These are phyloP conservation scores for Uria aalge DNA, from an alignment of 2,113 vertebrate genomes.

Conservation along the genomic window DNA sequence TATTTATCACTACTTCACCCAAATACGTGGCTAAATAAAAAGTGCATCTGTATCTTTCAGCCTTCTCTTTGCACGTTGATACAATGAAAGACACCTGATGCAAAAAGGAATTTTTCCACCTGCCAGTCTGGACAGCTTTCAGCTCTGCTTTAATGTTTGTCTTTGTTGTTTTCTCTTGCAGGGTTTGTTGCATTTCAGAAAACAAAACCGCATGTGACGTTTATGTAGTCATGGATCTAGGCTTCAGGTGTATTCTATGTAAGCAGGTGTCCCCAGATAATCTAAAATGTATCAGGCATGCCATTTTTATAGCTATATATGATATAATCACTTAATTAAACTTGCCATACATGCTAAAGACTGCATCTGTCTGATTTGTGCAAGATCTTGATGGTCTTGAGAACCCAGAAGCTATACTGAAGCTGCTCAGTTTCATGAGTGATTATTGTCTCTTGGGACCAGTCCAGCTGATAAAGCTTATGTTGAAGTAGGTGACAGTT, in stretches of 20 bases:
- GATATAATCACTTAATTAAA: background rate
- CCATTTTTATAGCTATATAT: background rate
- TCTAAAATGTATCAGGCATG: background rate
- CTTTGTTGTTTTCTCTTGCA: background rate
- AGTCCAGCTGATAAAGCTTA: background rate
- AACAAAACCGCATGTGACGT: background rate
- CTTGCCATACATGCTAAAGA: background rate
- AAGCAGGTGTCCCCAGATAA: background rate
- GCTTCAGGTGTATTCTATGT: background rate
- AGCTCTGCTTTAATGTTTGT: background rate
- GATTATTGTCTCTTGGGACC: background rate
- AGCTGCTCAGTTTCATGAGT: background rate
- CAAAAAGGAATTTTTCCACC: background rate
- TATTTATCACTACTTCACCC: background rate
- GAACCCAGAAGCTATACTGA: background rate
- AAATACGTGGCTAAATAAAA: background rate
- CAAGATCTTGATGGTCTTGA: background rate
- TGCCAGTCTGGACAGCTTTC: background rate
- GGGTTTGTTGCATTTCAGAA: background rate
- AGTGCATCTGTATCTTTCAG: background rate
- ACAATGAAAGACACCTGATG: background rate
- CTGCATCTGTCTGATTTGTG: background rate
- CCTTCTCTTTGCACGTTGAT: background rate
- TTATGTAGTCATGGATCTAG: background rate
- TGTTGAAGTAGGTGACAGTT: background rate